These are phyloP conservation scores for Pristionchus pacificus DNA, from an alignment of 1,140 invertebrate genomes.

Conservation along the genomic window DNA sequence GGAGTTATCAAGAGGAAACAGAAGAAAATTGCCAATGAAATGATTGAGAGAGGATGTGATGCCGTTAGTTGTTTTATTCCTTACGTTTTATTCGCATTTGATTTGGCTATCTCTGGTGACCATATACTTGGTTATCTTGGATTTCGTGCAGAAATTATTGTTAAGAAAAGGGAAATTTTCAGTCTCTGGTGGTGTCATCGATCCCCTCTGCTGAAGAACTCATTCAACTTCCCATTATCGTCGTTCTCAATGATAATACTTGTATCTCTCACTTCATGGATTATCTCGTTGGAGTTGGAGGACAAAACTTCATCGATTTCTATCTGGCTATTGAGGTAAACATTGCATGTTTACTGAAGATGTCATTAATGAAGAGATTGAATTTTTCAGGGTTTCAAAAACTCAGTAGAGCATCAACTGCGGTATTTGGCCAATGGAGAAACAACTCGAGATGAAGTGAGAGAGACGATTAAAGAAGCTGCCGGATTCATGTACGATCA, in stretches of 20 bases:
- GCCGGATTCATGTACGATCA: slow-evolving; percentile 77
- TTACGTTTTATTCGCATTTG: not conserved
- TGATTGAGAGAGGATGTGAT: slow-evolving; percentile 6
- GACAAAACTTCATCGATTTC: slow-evolving; percentile 75
- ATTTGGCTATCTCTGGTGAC: slow-evolving; percentile 15
- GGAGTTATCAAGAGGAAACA: slow-evolving; percentile 40
- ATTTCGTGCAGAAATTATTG: slow-evolving; percentile 8
- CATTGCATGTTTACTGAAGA: not conserved
- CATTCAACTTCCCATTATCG: slow-evolving; percentile 71
- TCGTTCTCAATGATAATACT: slow-evolving; percentile 75
- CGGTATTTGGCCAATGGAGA: slow-evolving; percentile 41
- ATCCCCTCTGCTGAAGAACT: slow-evolving; percentile 64
- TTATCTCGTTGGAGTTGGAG: slow-evolving; percentile 71
- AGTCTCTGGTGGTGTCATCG: slow-evolving; percentile 1
- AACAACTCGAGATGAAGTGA: slow-evolving; percentile 42
- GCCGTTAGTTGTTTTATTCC: slow-evolving; percentile 5
- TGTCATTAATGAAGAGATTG: not conserved
- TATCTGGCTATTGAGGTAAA: slow-evolving; percentile 75
- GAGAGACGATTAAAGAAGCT: slow-evolving; percentile 70
- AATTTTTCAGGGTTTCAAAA: slow-evolving; percentile 69
- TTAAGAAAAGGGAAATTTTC: not conserved
- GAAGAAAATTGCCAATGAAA: slow-evolving; percentile 43
- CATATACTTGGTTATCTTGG: no score
- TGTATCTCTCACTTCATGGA: slow-evolving; percentile 76
- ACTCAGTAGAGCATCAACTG: slow-evolving; percentile 71